Evolutionary conservation across 2,888 invertebrate genomes (phyloP), one percentile per base, ranked within the genome.

Genomic region (Nebria salina): DNA sequence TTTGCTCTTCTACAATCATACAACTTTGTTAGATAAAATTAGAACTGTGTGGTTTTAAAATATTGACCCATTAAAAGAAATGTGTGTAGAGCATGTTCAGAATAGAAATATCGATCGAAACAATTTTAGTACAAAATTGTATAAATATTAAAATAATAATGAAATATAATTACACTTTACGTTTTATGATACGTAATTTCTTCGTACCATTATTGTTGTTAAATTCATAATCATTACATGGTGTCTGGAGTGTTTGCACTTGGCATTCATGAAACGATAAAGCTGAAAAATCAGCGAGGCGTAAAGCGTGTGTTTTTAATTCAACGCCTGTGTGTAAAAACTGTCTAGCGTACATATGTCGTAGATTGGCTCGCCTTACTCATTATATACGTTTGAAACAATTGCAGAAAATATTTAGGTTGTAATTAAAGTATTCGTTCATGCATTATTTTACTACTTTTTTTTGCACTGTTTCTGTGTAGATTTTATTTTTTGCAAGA

Each of bases 401-500:
- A 72, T 70, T 20, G 11, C 72, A 81, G 75, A 76, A 70, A 70
- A 70, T 65, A 26, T 70, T 65, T 13, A 81, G 72, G 15, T 65
- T 81, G 65, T 76, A 81, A 81, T 81, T 81, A 81, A 65, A 81
- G 43, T 81, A 76, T 81, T 68, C 81, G 72, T 76, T 76, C 81
- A 65, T 81, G 81, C 81, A 81, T 81, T 81, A 72, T 78, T 65
- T 74, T 68, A 75, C 42, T 74, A 41, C 26, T n/a, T 15, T 42
- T 42, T 26, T 20, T 73, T 42, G 42, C 34, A 25, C 72, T 70
- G 68, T 75, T 64, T 65, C 65, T 54, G 54, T 54, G 6, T 54
- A 54, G 7, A 11, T 54, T 54, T 13, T 2, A 34, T 34, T 34
- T 54, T 54, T 54, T 54, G 54, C 54, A 11, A 54, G 13, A 54